phyloP scores from a whole-genome alignment of 2,888 invertebrate species.

The Brachycybe producta region DNA sequence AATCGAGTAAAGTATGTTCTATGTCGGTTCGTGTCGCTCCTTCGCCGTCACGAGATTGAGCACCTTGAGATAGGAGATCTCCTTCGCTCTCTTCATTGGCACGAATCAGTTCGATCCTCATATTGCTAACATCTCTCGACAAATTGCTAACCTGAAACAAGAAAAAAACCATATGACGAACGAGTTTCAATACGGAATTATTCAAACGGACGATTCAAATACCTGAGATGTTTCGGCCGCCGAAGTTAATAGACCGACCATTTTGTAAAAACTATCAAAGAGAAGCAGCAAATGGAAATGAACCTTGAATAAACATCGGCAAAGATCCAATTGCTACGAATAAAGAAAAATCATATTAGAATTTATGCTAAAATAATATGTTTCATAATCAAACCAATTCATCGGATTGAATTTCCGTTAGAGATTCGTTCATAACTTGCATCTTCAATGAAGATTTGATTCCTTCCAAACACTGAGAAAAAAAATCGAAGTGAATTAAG shows the following conservation, averaged over 20 bases:
- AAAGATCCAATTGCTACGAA: constrained; percentile 59
- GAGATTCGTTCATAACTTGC: constrained; percentile 39
- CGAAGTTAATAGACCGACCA: constrained; percentile 32
- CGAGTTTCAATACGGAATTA: background rate
- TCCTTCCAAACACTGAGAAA: constrained; percentile 33
- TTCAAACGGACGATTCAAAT: constrained; percentile 17
- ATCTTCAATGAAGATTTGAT: constrained; percentile 39
- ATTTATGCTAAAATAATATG: background rate
- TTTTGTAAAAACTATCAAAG: constrained; percentile 50
- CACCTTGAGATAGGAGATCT: constrained; percentile 26
- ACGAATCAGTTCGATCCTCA: constrained; percentile 30
- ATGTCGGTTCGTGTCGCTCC: constrained; percentile 31
- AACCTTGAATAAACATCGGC: constrained; percentile 75
- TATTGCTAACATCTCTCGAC: constrained; percentile 30
- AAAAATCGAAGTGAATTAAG: constrained; percentile 1
- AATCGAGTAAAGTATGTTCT: constrained; percentile 37
- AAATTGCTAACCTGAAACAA: constrained; percentile 30
- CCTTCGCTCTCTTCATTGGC: constrained; percentile 32
- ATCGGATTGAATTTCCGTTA: constrained; percentile 43
- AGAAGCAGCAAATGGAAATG: constrained; percentile 82
- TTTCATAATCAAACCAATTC: constrained; percentile 23
- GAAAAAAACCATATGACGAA: constrained; percentile 7
- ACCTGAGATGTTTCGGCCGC: constrained; percentile 23
- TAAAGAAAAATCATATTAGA: background rate
- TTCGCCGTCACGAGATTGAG: constrained; percentile 29